phyloP scores from a whole-genome alignment of 1,140 invertebrate species.

The Zaprionus vittiger region DNA sequence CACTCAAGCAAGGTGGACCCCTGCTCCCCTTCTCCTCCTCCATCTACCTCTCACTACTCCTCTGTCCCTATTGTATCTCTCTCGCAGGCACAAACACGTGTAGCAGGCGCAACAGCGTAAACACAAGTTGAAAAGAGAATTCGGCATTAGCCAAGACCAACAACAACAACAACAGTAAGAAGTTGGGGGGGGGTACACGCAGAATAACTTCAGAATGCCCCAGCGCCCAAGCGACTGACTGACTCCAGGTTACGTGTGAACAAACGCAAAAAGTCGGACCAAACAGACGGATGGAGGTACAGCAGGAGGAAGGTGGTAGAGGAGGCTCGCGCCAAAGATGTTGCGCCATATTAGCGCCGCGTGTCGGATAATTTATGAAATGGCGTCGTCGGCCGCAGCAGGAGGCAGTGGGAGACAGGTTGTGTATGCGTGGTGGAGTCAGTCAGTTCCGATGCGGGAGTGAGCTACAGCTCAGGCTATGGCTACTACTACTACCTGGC shows the following conservation, averaged over 20 bases:
- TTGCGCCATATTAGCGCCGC: conserved; percentile 80
- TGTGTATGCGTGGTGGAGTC: conserved; percentile 6
- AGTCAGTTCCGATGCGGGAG: conserved; percentile 29
- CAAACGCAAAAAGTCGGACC: conserved; percentile 44
- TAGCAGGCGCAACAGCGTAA: conserved; percentile 68
- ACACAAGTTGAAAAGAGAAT: conserved; percentile 67
- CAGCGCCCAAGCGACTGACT: conserved; percentile 26
- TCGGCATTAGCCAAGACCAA: conserved; percentile 55
- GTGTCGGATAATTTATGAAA: conserved; percentile 80
- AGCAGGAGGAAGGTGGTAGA: not conserved
- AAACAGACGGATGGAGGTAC: not conserved
- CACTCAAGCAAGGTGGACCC: conserved; percentile 17
- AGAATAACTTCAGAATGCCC: conserved; percentile 29
- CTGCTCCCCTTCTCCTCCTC: not conserved
- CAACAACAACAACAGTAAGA: conserved; percentile 11
- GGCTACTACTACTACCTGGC: conserved; percentile 39
- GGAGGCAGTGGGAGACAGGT: not conserved
- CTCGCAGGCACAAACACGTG: conserved; percentile 20
- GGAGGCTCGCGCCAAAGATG: conserved; percentile 53
- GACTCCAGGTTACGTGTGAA: conserved; percentile 41
- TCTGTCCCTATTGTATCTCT: not conserved
- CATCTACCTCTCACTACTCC: not conserved
- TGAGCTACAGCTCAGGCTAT: not conserved
- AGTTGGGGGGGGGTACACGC: not conserved
- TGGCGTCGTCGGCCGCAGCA: conserved; percentile 61